Conservation (phyloP, 2,888 invertebrate species). For the Trichopoda pennipes region DNA sequence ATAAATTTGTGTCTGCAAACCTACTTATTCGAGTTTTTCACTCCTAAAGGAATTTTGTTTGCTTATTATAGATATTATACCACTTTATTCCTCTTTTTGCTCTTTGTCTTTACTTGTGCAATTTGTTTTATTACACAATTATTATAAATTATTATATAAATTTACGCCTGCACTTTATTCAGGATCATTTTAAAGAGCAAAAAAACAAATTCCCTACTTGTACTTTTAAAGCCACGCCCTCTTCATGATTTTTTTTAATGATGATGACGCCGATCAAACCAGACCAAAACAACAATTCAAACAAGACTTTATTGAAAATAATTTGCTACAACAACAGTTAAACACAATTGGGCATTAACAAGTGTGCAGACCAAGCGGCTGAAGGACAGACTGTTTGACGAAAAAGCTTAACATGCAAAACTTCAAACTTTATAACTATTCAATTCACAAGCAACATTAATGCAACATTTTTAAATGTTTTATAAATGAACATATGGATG, state of each 20-base stretch:
- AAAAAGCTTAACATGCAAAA: constrained; percentile 46
- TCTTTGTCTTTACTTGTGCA: constrained; percentile 30
- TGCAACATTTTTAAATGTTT: constrained; percentile 68
- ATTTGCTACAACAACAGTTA: constrained; percentile 29
- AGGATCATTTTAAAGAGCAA: constrained; percentile 66
- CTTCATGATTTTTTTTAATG: constrained; percentile 39
- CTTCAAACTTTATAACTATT: constrained; percentile 74
- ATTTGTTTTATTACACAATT: constrained; percentile 59
- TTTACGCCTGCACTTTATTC: constrained; percentile 62
- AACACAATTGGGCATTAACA: constrained; percentile 46
- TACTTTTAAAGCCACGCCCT: constrained; percentile 72
- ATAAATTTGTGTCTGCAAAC: too few relatives aligned
- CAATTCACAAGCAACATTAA: constrained; percentile 74
- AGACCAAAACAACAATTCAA: constrained; percentile 70
- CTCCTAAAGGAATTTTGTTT: not conserved
- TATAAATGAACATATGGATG: constrained; percentile 45
- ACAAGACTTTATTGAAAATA: constrained; percentile 45
- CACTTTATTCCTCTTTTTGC: constrained; percentile 40
- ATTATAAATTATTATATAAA: constrained; percentile 53
- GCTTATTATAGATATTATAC: constrained; percentile 54
- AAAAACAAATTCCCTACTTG: constrained; percentile 59
- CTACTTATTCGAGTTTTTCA: too few relatives aligned
- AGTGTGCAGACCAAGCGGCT: constrained; percentile 32
- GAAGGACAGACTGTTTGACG: constrained; percentile 39
- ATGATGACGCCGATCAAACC: constrained; percentile 55